Conservation (phyloP, 2,888 invertebrate genomes). For the Pyrochroa serraticornis region DNA sequence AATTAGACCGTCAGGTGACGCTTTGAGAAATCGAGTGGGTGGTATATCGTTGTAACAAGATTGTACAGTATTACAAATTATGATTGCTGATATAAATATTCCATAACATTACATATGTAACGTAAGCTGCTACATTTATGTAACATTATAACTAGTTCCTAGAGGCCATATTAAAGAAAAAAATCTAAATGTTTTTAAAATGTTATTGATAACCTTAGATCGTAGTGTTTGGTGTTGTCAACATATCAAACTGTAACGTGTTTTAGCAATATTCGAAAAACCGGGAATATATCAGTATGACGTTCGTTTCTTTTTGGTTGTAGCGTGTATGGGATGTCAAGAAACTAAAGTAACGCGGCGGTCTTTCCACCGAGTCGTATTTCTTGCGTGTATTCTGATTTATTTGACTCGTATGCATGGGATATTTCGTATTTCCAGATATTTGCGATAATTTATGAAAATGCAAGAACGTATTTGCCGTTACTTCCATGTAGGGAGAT, state of each 20-base stretch:
- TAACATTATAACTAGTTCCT: conserved; percentile 52
- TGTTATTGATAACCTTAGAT: conserved; percentile 39
- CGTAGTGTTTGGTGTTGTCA: conserved; percentile 54
- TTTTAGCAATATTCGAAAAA: conserved; percentile 49
- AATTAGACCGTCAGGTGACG: too few species aligned
- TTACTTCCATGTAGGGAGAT: conserved; percentile 15
- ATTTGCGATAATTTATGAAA: neutral
- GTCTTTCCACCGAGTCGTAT: too few species aligned
- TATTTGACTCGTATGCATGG: too few species aligned
- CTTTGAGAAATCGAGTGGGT: neutral
- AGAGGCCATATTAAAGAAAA: conserved; percentile 47
- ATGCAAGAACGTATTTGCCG: neutral
- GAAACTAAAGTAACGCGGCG: too few species aligned
- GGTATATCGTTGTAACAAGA: conserved; percentile 25
- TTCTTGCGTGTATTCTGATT: too few species aligned
- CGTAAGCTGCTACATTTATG: conserved; percentile 36
- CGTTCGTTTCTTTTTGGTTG: neutral
- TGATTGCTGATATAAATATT: conserved; percentile 46
- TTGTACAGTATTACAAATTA: conserved; percentile 56
- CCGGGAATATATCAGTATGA: neutral
- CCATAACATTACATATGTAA: conserved; percentile 34
- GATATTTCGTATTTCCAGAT: too few species aligned
- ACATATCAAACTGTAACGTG: conserved; percentile 54
- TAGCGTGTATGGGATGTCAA: neutral
- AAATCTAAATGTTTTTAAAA: conserved; percentile 49